Base-by-base conservation (phyloP, 2,797 vertebrate species). In the Lacerta viridis region DNA sequence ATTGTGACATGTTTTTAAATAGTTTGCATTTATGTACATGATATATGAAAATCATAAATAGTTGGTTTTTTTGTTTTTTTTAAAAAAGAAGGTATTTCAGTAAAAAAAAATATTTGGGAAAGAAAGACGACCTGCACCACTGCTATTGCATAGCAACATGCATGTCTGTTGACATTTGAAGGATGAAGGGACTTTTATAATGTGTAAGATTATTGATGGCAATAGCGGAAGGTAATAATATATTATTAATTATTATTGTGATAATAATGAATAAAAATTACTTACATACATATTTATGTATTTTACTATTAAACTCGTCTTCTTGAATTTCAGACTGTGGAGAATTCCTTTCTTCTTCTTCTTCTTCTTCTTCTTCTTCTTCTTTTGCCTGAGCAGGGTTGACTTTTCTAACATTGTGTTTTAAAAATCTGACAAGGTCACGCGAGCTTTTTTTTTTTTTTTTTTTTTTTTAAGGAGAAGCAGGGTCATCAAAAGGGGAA, bases 401-500 rank as follows among this genome's bases (percentile, higher is more conserved):
- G 96, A 96, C 95, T 97, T 96, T 96, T 95, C 91, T 95, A 97
- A 96, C 96, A 97, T 96, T 97, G 94, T 61, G 23, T 84, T 85
- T 41, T 55, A 90, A 90, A 95, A 95, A 96, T 95, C 95, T 95
- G 96, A 95, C 95, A 97, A 97, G 95, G 95, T 97, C 96, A 96
- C 93, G 93, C 90, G 94, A 96, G 93, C 96, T 94, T 83, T 20
- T n/a, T 66, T 33, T 27, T 76, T 39, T n/a, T 66, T 33, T 27
- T 76, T 39, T 66, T 83, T 10, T 59, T 79, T 41, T 94, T 77
- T 29, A 87, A 94, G 89, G 78, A 95, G 94, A 94, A 95, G 94
- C 95, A 96, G 97, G 97, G 97, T 97, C 97, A 97, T 96, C 96
- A 96, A 96, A 95, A 96, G 97, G 97, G 96, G 97, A 97, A 97